A percentile compares a stretch with the other conserved stretches of the same genome.
Conservation (phyloP, 92 coral and sea anemone species). For the Pocillopora grandis region DNA sequence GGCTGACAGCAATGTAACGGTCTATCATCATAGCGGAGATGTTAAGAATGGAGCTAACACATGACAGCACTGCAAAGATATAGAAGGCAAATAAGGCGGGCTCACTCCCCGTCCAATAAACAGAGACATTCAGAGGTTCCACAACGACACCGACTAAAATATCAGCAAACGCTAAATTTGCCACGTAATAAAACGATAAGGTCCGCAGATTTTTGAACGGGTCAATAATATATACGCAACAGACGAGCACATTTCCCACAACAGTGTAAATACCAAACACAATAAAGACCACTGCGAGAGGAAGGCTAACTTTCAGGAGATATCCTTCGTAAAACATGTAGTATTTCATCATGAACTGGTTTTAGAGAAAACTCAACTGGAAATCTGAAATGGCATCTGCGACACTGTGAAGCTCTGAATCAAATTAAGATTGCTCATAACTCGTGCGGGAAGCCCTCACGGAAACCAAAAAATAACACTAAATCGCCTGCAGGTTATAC, state of each 20-base stretch:
- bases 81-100: slow-evolving; percentile 66
- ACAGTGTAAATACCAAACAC: slow-evolving; percentile 73
- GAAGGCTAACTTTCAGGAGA: slow-evolving; percentile 59
- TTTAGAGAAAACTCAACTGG: not conserved
- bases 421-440: not conserved
- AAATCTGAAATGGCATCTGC: not conserved
- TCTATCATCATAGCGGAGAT: slow-evolving; percentile 77
- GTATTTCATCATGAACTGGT: slow-evolving; percentile 28
- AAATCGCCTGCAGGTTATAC: not conserved
- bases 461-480: not conserved
- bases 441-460: not conserved
- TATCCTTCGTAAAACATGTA: slow-evolving; percentile 80
- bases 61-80: slow-evolving; percentile 68
- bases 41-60: slow-evolving; percentile 75
- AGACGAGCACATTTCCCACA: slow-evolving; percentile 66
- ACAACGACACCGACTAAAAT: slow-evolving; percentile 74
- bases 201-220: slow-evolving; percentile 73
- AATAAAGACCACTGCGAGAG: slow-evolving; percentile 62
- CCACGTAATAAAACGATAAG: slow-evolving; percentile 64
- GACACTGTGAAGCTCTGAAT: not conserved
- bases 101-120: slow-evolving; percentile 61
- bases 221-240: slow-evolving; percentile 63
- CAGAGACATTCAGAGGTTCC: slow-evolving; percentile 75
- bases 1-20: slow-evolving; percentile 65
- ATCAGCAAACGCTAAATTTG: slow-evolving; percentile 70